Evolutionary conservation across 2,113 vertebrate species (phyloP), one percentile per base, ranked within the genome.

Genomic region (Ceyx margarethae): DNA sequence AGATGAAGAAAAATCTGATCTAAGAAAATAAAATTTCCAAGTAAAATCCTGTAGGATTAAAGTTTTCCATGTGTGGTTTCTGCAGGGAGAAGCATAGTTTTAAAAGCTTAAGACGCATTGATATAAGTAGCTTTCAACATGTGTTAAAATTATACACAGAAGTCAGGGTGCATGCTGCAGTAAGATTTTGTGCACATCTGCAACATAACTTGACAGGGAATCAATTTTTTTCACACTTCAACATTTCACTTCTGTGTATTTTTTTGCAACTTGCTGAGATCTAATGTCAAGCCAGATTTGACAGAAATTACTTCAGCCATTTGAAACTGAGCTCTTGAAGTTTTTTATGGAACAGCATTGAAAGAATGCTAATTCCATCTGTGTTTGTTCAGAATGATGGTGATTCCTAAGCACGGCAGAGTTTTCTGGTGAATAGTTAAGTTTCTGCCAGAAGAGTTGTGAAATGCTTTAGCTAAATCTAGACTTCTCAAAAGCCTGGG

Each of bases 331-430:
- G 79, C 76, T 90, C 80, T 65, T 77, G 74, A 91, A 89, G 81
- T 68, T 96, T 96, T 95, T 96, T 94, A 95, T 89, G 95, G 95
- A 89, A 73, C 75, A 87, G 91, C 84, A 92, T 51, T 87, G 84
- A 92, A 96, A 91, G 92, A 93, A 85, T 92, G 78, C 91, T 91
- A 91, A 93, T 95, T 93, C 94, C 91, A 91, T 92, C 87, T 94
- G 89, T 87, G 76, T 95, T 94, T 94, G 75, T 48, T 91, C 78
- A 77, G 84, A 91, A 84, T 62, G 89, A 74, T 57, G 89, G 91
- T 85, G 91, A 91, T 60, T 94, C 89, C 92, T 82, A 66, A 88
- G 84, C 87, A 89, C 84, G 93, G 81, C 81, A 94, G 77, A 91
- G 89, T 89, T 92, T 95, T 87, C 84, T 85, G 58, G 60, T 87